Base-by-base conservation (phyloP, 2,888 invertebrate genomes). In the Electrophaes corylata region DNA sequence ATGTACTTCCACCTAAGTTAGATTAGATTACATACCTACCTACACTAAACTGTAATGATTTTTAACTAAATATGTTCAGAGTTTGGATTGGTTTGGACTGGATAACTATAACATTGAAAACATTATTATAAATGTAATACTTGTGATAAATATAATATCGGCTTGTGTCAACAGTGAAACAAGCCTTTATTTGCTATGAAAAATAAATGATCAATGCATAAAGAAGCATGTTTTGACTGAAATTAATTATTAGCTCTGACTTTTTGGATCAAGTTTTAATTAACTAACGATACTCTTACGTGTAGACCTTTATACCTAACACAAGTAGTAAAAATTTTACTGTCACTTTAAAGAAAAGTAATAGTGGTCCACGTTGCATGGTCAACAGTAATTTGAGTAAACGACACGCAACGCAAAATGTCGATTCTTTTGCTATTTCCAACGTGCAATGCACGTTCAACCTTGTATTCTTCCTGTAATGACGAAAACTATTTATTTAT, bases 401-500 rank as follows among this genome's bases (percentile, higher is more conserved):
- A n/a, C 3, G 0, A 50, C 31, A 29, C 39, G 39, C 39, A 18
- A 37, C 12, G 16, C 4, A 31, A 35, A 14, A 16, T 45, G n/a
- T 29, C n/a, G 11, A 19, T 31, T 29, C 6, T 3, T 39, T 37
- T 48, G n/a, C 26, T 29, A 49, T 40, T 29, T 29, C 14, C n/a
- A 39, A 48, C 35, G 14, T 14, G 6, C 48, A 29, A 40, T 49
- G 37, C 6, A 41, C 2, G 18, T 31, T 20, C 14, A 11, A 10
- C 12, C 20, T n/a, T 12, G 6, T 14, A 26, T 18, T 33, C 16
- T 41, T 50, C 40, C 50, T 33, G 12, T 19, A 41, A 29, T 41
- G 41, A 33, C 33, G 12, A 35, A 8, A 16, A 18, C 16, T 44
- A 26, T 43, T 48, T 44, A 37, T 29, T 44, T 41, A n/a, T 26